Evolutionary conservation across 1,140 invertebrate genomes (phyloP), one percentile per base, ranked within the genome.

Genomic region (Eumaeus atala): DNA sequence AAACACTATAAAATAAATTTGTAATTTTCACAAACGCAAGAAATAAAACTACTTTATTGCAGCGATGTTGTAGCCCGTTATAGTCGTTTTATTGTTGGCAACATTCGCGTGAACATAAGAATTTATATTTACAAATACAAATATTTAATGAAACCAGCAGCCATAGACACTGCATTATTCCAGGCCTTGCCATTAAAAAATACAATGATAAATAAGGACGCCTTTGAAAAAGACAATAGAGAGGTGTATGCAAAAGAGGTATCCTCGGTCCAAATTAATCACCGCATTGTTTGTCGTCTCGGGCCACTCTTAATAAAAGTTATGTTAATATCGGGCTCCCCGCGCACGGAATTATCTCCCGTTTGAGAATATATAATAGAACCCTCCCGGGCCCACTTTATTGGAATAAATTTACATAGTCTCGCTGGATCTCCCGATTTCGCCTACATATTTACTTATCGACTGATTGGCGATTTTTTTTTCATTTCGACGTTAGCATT

Each of bases 401-500:
- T 84, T 84, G 79, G 80, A 86, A 86, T 86, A 86, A 83, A 86
- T 86, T 84, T 86, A 81, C 83, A 86, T 86, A 77, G 62, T 52
- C 64, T 58, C 54, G 50, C 60, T 63, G 50, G 56, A 63, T 42
- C 58, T 58, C 65, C 62, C 80, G 73, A 78, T 83, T 77, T 62
- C 67, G 72, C 72, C 78, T 86, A 84, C 80, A 86, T 86, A 84
- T 83, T 84, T 84, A 84, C 84, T 74, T 28, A 72, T 58, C 59
- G 59, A 66, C 72, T 77, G 76, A 77, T 79, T 78, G 72, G 59
- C 57, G 58, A 61, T 77, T 73, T 67, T 71, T n/a, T n/a, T 69
- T 61, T 54, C 8, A 12, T 47, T 36, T 34, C 17, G 14, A 36
- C 16, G 33, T 12, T 35, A 47, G 38, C 51, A 49, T 49, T 49